Percentiles rank a stretch among this genome's conserved stretches.
Conservation (phyloP, 2,797 vertebrate species). For the Apogon talboti region DNA sequence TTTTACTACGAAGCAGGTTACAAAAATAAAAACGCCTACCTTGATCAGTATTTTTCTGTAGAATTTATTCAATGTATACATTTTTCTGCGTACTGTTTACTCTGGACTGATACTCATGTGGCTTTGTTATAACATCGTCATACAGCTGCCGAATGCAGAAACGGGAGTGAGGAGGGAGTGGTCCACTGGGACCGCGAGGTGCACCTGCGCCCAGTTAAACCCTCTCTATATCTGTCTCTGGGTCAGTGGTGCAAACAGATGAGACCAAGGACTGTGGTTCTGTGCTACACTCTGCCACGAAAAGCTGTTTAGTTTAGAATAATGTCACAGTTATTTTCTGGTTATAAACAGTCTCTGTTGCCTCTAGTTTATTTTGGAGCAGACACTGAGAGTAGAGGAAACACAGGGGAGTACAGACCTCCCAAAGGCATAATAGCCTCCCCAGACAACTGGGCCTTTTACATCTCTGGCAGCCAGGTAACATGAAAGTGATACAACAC, state of each 20-base stretch:
- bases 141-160: conserved; percentile 10
- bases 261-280: conserved; percentile 18
- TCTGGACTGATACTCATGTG: not conserved
- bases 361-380: conserved; percentile 1
- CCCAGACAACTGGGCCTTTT: not conserved
- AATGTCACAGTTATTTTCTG: not conserved
- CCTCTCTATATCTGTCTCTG: conserved; percentile 26
- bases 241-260: conserved; percentile 49
- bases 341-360: not conserved
- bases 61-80: too few relatives aligned
- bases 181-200: conserved; percentile 35
- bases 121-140: conserved; percentile 5
- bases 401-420: conserved; percentile 9
- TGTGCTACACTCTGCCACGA: conserved; percentile 13
- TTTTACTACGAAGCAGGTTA: not conserved
- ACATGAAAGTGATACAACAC: not conserved
- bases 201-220: conserved; percentile 49
- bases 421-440: not conserved
- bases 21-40: not conserved
- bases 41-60: not conserved
- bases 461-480: not conserved
- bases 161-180: not conserved
- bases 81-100: too few relatives aligned
- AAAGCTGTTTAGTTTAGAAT: conserved; percentile 6
- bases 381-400: conserved; percentile 1